A percentile compares a stretch with the other conserved stretches of the same genome.
Conservation (phyloP, 2,113 vertebrate genomes). For the Syrrhaptes paradoxus region DNA sequence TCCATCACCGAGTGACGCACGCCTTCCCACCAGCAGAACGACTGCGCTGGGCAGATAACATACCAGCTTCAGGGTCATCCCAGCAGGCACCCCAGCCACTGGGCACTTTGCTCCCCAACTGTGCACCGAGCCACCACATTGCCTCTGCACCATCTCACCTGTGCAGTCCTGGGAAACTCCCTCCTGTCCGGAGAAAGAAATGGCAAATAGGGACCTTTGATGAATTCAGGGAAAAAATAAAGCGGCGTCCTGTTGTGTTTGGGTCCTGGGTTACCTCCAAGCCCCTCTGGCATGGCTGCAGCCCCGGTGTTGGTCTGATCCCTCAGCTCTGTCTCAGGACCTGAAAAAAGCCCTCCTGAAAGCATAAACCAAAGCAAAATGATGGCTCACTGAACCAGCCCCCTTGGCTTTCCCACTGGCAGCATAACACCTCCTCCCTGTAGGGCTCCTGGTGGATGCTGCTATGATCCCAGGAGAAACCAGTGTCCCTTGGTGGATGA, state of each 20-base stretch:
- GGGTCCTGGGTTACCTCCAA: neutral
- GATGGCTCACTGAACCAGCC: neutral
- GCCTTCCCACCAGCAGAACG: neutral
- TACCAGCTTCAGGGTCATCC: neutral
- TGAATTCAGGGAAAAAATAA: neutral
- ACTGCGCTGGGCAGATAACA: neutral
- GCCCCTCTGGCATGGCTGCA: neutral
- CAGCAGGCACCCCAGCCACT: neutral
- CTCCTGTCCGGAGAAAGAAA: neutral
- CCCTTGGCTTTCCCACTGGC: neutral
- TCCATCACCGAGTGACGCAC: neutral
- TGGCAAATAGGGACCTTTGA: neutral
- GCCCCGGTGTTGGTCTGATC: neutral
- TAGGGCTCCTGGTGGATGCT: neutral
- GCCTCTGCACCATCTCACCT: neutral
- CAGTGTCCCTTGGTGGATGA: fast-evolving
- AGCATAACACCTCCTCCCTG: neutral
- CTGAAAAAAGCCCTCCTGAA: neutral
- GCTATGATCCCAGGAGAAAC: neutral
- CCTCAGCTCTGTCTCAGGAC: neutral
- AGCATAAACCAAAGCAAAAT: neutral
- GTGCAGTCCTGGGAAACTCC: neutral
- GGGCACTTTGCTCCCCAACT: neutral
- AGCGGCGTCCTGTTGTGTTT: fast-evolving
- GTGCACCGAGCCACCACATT: neutral